Percentiles rank a stretch among this genome's conserved stretches.
phyloP scores from a whole-genome alignment of 2,888 invertebrate genomes.

The Cyaniris semiargus region DNA sequence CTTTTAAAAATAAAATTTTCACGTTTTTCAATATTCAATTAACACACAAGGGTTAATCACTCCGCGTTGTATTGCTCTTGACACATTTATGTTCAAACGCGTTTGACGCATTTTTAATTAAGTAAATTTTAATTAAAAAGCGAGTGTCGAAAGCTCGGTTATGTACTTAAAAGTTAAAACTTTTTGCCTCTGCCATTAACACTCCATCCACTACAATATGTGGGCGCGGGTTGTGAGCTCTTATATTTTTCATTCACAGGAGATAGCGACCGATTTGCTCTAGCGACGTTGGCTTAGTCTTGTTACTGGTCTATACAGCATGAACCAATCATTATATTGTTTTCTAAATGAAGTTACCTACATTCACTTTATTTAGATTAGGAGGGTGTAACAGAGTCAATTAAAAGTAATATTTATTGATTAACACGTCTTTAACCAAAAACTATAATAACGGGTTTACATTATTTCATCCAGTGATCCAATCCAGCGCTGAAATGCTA shows the following conservation, averaged over 20 bases:
- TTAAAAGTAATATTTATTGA: no score
- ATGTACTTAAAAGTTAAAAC: conserved; percentile 13
- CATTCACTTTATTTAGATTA: no score
- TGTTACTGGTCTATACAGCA: neutral
- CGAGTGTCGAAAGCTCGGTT: neutral
- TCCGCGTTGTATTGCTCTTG: conserved; percentile 1
- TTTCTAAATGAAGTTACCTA: no score
- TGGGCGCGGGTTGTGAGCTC: neutral
- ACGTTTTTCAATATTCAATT: neutral
- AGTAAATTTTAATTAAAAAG: conserved; percentile 18
- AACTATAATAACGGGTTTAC: neutral
- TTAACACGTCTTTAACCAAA: neutral
- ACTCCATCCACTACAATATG: neutral
- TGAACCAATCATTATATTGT: no score
- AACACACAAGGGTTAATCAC: conserved; percentile 3
- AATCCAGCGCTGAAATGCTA: no score
- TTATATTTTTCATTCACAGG: neutral
- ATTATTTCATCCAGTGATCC: no score
- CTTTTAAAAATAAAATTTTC: neutral
- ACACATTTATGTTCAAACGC: neutral
- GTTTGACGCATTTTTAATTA: conserved; percentile 21
- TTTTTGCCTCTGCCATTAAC: neutral
- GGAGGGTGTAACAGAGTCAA: no score
- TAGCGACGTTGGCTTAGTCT: neutral
- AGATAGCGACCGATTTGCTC: neutral